Conservation (phyloP, 2,113 vertebrate species). For the Centropristis striata region DNA sequence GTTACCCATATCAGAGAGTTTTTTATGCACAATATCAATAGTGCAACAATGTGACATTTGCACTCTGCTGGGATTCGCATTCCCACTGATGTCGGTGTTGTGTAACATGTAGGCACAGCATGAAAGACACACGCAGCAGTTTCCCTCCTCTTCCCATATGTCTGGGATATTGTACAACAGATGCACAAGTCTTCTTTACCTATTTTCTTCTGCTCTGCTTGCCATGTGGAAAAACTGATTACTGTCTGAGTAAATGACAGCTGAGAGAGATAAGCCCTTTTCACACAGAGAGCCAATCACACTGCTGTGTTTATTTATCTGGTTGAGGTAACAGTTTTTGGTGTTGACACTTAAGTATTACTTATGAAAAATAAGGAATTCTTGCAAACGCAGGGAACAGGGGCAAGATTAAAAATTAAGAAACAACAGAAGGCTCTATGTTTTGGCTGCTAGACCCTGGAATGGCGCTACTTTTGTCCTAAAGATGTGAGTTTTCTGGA, state of each 20-base stretch:
- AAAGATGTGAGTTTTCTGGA: neutral
- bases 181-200: conserved; percentile 70
- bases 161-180: conserved; percentile 68
- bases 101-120: conserved; percentile 65
- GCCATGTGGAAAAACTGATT: conserved; percentile 75
- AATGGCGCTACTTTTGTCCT: conserved; percentile 9
- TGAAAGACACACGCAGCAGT: conserved; percentile 70
- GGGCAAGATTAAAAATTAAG: conserved; percentile 6
- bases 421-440: conserved; percentile 19
- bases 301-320: conserved; percentile 33
- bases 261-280: conserved; percentile 50
- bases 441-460: neutral
- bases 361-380: conserved; percentile 4
- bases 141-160: conserved; percentile 74
- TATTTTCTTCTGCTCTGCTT: conserved; percentile 75
- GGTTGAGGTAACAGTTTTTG: conserved; percentile 18
- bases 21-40: neutral
- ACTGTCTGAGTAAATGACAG: conserved; percentile 59
- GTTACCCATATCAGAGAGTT: neutral
- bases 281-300: conserved; percentile 50
- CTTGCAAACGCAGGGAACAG: conserved; percentile 20
- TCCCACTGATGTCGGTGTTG: conserved; percentile 55
- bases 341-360: conserved; percentile 1
- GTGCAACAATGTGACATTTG: conserved; percentile 32
- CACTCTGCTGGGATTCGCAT: conserved; percentile 19